phyloP scores from a whole-genome alignment of 2,888 invertebrate species.

The Oegoconia quadripuncta region DNA sequence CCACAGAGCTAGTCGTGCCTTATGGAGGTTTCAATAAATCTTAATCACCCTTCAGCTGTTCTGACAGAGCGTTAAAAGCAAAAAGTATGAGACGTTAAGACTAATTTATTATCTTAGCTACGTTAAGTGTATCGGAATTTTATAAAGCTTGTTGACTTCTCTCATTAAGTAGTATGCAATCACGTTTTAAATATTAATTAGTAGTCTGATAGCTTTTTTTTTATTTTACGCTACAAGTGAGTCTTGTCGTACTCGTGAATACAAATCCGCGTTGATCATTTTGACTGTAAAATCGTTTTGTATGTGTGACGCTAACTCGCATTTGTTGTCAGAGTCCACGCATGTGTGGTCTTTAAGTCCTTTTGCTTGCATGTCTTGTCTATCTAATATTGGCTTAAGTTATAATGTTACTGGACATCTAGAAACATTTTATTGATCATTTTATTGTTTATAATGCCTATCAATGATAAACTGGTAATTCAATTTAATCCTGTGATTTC shows the following conservation, averaged over 20 bases:
- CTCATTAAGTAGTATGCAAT: slow-evolving; percentile 4
- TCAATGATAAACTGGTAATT: too few species aligned
- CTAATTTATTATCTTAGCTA: slow-evolving; percentile 23
- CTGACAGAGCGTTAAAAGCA: slow-evolving; percentile 25
- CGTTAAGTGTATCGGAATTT: slow-evolving; percentile 12
- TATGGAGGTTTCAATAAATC: slow-evolving; percentile 26
- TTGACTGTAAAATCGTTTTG: too few species aligned
- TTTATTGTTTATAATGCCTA: too few species aligned
- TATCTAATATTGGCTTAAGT: too few species aligned
- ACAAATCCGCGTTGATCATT: slow-evolving; percentile 1
- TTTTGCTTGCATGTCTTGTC: too few species aligned
- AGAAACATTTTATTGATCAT: too few species aligned
- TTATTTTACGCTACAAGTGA: slow-evolving; percentile 2
- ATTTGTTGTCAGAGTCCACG: too few species aligned
- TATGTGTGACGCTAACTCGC: too few species aligned
- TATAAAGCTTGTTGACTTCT: slow-evolving; percentile 7
- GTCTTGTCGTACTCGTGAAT: slow-evolving; percentile 2
- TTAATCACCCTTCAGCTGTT: slow-evolving; percentile 24
- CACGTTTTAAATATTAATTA: slow-evolving; percentile 12
- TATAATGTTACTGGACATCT: too few species aligned
- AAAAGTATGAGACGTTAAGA: slow-evolving; percentile 20
- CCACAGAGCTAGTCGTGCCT: too few species aligned
- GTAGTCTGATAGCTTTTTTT: slow-evolving; percentile 4
- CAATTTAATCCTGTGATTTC: too few species aligned
- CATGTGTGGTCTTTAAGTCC: slow-evolving; percentile 5